A percentile compares a stretch with the other conserved stretches of the same genome.
These are phyloP conservation scores for Nephrotoma appendiculata DNA, from an alignment of 2,888 invertebrate genomes.

Conservation along the genomic window DNA sequence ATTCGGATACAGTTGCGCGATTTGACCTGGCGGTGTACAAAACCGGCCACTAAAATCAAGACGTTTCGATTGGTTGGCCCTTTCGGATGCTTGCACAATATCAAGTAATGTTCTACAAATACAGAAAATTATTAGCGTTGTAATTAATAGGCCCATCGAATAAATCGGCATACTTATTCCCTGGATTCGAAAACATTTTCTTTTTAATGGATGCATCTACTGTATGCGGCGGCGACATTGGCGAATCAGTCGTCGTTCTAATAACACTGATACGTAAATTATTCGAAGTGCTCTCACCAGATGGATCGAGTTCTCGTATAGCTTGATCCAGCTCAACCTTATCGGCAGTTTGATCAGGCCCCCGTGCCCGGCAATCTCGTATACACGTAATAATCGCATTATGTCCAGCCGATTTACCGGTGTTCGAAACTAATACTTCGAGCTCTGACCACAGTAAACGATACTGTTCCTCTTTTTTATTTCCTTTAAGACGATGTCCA, in stretches of 20 bases:
- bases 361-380: slow-evolving; percentile 49
- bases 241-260: slow-evolving; percentile 71
- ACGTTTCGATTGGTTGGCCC: slow-evolving; percentile 33
- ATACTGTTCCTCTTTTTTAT: slow-evolving; percentile 77
- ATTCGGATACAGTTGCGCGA: slow-evolving; percentile 62
- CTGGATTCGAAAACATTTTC: slow-evolving; percentile 20
- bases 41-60: slow-evolving; percentile 50
- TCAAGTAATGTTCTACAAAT: slow-evolving; percentile 36
- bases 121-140: not conserved
- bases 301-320: slow-evolving; percentile 38
- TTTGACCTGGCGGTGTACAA: slow-evolving; percentile 43
- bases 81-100: slow-evolving; percentile 37
- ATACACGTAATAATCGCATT: slow-evolving; percentile 63
- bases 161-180: slow-evolving; percentile 19
- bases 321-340: slow-evolving; percentile 49
- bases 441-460: slow-evolving; percentile 80
- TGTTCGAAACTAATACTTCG: slow-evolving; percentile 65
- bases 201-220: slow-evolving; percentile 21
- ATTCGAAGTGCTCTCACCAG: not conserved
- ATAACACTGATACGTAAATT: slow-evolving; percentile 35
- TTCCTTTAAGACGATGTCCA: slow-evolving; percentile 38
- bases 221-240: slow-evolving; percentile 62
- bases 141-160: not conserved
- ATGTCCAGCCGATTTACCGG: slow-evolving; percentile 65
- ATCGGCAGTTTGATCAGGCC: slow-evolving; percentile 35